Evolutionary conservation across 2,888 invertebrate genomes (phyloP), one percentile per base, ranked within the genome.

Genomic region (Leucophenga maculata): DNA sequence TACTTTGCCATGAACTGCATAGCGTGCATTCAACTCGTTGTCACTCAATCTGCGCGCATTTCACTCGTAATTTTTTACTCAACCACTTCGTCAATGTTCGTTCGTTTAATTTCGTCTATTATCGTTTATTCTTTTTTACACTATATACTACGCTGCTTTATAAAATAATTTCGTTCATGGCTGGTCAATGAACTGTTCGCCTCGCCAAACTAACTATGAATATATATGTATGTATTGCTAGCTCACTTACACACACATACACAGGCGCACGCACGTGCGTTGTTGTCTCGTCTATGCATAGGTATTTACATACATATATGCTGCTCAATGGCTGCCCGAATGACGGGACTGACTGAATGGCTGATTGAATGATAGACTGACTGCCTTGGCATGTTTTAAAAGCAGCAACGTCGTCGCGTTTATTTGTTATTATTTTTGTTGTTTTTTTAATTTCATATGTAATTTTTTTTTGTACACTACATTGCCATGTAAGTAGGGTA

Each of bases 81-180:
- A n/a, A n/a, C 11, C 39, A 57, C 55, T 62, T 62, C 62, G 62
- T 62, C 46, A 62, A 62, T 46, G 62, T 48, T 62, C 60, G 62
- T 62, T 26, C 2, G 57, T 1, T 26, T 31, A 31, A n/a, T n/a
- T n/a, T 1, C 22, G 22, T n/a, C 14, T 57, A 57, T 18, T 59
- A n/a, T 59, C 31, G 26, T 31, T 26, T 22, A 22, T 55, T 9
- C 22, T 18, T 20, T 55, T 55, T 14, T 55, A 22, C 32, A 32
- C 59, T 59, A 54, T 6, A 11, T 11, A 31, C 32, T 31, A 14
- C 22, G 52, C 54, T 54, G 13, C 26, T 22, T 13, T 22, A 55
- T 26, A 14, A 78, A 84, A 85, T 84, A 84, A 85, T 84, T 85
- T 85, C 83, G 86, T 86, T 86, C 86, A 86, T 74, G 86, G 86